Percentiles rank a stretch among this genome's conserved stretches.
Conservation (phyloP, 2,888 invertebrate genomes). For the Pseudococcus jackbeardsleyi region DNA sequence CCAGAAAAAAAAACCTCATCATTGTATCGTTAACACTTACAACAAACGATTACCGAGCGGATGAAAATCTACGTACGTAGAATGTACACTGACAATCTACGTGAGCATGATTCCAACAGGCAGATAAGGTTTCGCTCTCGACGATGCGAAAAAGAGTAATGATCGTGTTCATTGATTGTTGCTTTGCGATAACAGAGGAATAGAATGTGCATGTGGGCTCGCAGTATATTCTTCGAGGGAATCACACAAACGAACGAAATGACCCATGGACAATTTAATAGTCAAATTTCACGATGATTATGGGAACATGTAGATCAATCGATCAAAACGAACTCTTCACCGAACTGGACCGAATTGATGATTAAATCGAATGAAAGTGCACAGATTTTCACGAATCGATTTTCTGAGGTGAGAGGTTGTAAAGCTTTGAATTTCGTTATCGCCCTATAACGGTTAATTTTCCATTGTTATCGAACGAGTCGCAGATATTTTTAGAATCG, state of each 20-base stretch:
- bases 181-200: background rate
- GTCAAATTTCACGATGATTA: background rate
- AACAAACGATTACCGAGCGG: background rate
- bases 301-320: background rate
- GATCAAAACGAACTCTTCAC: background rate
- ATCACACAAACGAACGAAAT: background rate
- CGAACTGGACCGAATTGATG: background rate
- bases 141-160: background rate
- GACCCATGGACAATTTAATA: background rate
- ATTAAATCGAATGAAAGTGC: background rate
- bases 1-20: background rate
- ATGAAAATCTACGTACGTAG: too few relatives aligned
- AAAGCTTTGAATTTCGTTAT: background rate
- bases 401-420: background rate
- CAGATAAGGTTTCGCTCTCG: constrained; percentile 12
- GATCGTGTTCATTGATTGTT: constrained; percentile 3
- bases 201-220: background rate
- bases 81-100: too few relatives aligned
- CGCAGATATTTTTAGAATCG: background rate
- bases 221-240: background rate
- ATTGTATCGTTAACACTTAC: constrained; percentile 18
- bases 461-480: background rate
- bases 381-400: background rate
- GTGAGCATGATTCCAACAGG: constrained; percentile 19
- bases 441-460: background rate